These are phyloP conservation scores for Rachycentron canadum DNA, from an alignment of 2,797 vertebrate species.

Conservation along the genomic window DNA sequence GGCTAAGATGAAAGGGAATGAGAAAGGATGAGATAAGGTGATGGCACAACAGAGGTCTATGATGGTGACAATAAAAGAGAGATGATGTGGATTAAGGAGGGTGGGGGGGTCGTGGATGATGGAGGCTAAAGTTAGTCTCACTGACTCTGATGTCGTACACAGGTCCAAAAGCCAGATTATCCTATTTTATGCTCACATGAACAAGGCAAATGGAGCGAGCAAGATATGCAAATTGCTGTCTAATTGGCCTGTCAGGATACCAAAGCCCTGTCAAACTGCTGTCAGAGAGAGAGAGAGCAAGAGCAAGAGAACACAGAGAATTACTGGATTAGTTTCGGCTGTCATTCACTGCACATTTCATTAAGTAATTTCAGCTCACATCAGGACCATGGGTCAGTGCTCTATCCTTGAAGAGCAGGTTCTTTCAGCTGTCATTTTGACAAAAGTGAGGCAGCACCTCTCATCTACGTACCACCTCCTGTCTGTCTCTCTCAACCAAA, in stretches of 20 bases:
- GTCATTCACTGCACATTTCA: conserved; percentile 78
- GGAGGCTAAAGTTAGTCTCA: conserved; percentile 64
- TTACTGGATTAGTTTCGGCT: conserved; percentile 77
- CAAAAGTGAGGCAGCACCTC: conserved; percentile 26
- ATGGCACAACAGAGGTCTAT: conserved; percentile 14
- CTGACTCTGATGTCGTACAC: conserved; percentile 69
- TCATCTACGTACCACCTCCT: conserved; percentile 18
- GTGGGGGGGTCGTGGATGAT: conserved; percentile 53
- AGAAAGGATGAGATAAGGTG: conserved; percentile 4
- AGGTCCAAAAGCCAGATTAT: conserved; percentile 79
- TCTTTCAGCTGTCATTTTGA: conserved; percentile 55
- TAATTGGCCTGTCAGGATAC: conserved; percentile 86
- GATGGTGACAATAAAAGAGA: conserved; percentile 26
- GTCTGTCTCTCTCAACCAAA: conserved; percentile 13
- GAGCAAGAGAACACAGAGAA: conserved; percentile 60
- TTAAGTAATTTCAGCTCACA: conserved; percentile 73
- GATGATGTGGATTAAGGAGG: conserved; percentile 7
- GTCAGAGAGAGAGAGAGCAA: conserved; percentile 54
- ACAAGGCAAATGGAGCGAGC: conserved; percentile 80
- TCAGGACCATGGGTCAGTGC: conserved; percentile 71
- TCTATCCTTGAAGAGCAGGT: conserved; percentile 68
- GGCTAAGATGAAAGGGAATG: conserved; percentile 1
- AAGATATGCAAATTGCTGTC: conserved; percentile 85
- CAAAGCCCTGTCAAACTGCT: conserved; percentile 72
- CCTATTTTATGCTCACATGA: conserved; percentile 83